Conservation (phyloP, 2,797 vertebrate species). For the Micropoecilia bifurca region DNA sequence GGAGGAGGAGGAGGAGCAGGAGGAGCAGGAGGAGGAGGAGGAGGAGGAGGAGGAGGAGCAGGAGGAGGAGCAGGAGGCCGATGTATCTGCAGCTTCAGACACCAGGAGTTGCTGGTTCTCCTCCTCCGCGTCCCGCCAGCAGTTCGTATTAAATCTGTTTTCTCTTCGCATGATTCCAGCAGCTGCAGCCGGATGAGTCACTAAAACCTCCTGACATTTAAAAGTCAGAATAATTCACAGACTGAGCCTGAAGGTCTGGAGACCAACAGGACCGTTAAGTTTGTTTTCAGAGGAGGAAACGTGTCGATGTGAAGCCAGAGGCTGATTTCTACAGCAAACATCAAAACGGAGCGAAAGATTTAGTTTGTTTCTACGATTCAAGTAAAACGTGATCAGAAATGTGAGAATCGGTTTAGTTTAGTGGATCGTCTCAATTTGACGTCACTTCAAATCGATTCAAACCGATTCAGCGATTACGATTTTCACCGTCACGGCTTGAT, state of each 20-base stretch:
- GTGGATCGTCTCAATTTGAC: neutral
- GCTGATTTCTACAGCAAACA: neutral
- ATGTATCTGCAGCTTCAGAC: too few relatives aligned
- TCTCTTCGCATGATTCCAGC: neutral
- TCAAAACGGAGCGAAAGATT: neutral
- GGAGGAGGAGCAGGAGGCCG: too few relatives aligned
- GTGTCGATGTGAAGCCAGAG: neutral
- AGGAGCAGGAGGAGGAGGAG: too few relatives aligned
- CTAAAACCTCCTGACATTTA: neutral
- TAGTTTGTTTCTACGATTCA: neutral
- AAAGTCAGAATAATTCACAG: neutral
- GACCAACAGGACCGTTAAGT: neutral
- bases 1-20: too few relatives aligned
- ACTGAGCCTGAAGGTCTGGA: neutral
- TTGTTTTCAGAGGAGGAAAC: neutral
- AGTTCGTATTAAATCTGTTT: neutral
- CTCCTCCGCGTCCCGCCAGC: too few relatives aligned
- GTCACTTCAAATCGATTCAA: neutral
- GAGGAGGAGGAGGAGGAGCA: too few relatives aligned
- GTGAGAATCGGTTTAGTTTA: neutral
- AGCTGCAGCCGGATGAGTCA: slow-evolving; percentile 2
- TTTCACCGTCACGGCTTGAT: neutral
- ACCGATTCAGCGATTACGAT: neutral
- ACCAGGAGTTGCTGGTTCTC: too few relatives aligned
- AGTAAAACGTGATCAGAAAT: neutral